Percentiles rank a stretch among this genome's conserved stretches.
Evolutionary conservation across 2,797 vertebrate genomes (phyloP).

Genomic region (Peromyscus nudipes): DNA sequence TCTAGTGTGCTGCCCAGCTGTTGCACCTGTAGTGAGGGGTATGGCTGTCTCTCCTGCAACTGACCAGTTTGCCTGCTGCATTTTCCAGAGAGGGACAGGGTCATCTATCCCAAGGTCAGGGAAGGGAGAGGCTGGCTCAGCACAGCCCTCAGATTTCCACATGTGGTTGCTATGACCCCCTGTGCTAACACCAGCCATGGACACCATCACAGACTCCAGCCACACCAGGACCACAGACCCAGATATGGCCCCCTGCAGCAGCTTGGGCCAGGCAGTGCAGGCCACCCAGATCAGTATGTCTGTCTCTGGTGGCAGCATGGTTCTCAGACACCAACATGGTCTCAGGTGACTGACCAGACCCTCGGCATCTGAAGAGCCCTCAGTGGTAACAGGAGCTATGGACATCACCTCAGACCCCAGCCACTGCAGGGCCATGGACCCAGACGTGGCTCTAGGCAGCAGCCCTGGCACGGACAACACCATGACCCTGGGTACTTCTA

Average conservation of each 20-base stretch:
- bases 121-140: too few relatives aligned
- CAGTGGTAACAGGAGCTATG: too few relatives aligned
- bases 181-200: not conserved
- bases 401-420: not conserved
- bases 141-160: not conserved
- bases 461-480: not conserved
- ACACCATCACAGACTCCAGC: not conserved
- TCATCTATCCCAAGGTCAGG: too few relatives aligned
- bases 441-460: not conserved
- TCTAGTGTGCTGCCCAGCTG: not conserved
- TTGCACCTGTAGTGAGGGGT: not conserved
- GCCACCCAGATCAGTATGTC: too few relatives aligned
- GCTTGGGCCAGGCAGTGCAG: too few relatives aligned
- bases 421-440: not conserved
- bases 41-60: not conserved
- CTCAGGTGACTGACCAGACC: too few relatives aligned
- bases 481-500: not conserved
- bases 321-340: too few relatives aligned
- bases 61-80: not conserved
- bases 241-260: not conserved
- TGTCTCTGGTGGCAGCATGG: not conserved
- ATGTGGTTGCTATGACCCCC: not conserved
- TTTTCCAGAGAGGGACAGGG: not conserved
- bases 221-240: not conserved
- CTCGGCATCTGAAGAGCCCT: too few relatives aligned